Evolutionary conservation across 2,113 vertebrate genomes (phyloP).

Genomic region (Enhydra lutris): DNA sequence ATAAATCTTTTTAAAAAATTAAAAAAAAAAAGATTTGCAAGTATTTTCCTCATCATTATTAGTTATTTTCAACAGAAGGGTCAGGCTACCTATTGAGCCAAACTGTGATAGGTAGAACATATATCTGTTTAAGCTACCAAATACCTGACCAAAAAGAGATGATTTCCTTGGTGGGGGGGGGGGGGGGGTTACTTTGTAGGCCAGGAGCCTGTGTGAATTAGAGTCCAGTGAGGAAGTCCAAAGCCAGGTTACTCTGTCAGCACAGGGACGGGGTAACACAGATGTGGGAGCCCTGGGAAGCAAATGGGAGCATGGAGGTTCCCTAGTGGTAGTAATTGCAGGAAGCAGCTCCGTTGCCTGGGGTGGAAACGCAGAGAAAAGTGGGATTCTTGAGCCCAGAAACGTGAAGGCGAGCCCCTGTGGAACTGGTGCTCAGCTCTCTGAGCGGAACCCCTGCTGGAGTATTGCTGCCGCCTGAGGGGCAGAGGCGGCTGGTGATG

Average conservation of each 20-base stretch:
- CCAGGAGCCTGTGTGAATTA: neutral
- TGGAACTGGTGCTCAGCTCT: neutral
- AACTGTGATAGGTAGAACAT: neutral
- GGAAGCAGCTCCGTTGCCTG: neutral
- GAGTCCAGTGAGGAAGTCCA: neutral
- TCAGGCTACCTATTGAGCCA: neutral
- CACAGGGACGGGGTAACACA: neutral
- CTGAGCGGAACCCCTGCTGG: neutral
- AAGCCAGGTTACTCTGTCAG: neutral
- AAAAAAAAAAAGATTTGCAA: neutral
- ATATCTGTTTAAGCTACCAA: neutral
- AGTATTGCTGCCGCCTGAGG: neutral
- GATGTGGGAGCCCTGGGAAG: neutral
- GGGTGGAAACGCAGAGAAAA: neutral
- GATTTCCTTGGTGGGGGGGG: neutral
- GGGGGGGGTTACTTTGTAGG: neutral
- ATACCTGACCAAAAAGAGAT: neutral
- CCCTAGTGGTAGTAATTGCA: neutral
- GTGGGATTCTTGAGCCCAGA: neutral
- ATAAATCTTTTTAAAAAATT: too few relatives aligned
- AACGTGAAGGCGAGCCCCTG: neutral
- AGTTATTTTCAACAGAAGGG: neutral
- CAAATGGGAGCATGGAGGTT: neutral
- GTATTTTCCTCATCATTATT: neutral
- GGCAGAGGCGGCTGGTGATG: neutral